phyloP scores from a whole-genome alignment of 2,797 vertebrate species.

The Onychomys leucogaster region DNA sequence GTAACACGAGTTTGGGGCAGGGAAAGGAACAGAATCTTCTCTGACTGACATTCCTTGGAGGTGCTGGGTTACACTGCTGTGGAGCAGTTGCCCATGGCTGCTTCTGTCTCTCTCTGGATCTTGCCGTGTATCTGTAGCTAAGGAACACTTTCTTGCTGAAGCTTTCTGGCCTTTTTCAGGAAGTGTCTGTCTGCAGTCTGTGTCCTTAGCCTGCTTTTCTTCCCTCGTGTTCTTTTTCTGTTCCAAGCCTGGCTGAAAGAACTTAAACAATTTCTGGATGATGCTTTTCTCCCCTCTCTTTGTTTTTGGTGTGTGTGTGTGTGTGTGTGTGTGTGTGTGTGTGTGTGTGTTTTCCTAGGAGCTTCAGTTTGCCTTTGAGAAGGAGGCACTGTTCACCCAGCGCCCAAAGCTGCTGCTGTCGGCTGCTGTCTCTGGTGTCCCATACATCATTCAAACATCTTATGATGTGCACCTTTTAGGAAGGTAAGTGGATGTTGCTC shows the following conservation, averaged over 20 bases:
- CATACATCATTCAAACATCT: constrained; percentile 57
- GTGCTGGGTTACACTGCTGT: neutral
- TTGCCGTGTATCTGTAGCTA: neutral
- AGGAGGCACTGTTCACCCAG: constrained; percentile 55
- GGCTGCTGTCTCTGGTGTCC: constrained; percentile 81
- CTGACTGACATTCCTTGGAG: neutral
- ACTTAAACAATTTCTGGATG: neutral
- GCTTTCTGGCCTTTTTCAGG: neutral
- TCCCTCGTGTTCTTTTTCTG: neutral
- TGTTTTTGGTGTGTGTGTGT: no score
- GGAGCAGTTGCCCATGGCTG: neutral
- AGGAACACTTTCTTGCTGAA: neutral
- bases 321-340: no score
- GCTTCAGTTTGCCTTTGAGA: constrained; percentile 74
- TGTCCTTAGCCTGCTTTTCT: neutral
- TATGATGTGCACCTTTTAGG: constrained; percentile 71
- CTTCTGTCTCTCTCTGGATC: neutral
- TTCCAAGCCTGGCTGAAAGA: neutral
- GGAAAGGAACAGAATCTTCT: neutral
- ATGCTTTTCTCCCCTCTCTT: neutral
- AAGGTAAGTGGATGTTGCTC: constrained; percentile 47
- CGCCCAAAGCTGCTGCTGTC: constrained; percentile 77
- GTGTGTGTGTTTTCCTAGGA: constrained; percentile 57
- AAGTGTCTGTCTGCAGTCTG: neutral
- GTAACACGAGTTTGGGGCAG: neutral